These are phyloP conservation scores for Spea bombifrons DNA, from an alignment of 2,113 vertebrate genomes.

Conservation along the genomic window DNA sequence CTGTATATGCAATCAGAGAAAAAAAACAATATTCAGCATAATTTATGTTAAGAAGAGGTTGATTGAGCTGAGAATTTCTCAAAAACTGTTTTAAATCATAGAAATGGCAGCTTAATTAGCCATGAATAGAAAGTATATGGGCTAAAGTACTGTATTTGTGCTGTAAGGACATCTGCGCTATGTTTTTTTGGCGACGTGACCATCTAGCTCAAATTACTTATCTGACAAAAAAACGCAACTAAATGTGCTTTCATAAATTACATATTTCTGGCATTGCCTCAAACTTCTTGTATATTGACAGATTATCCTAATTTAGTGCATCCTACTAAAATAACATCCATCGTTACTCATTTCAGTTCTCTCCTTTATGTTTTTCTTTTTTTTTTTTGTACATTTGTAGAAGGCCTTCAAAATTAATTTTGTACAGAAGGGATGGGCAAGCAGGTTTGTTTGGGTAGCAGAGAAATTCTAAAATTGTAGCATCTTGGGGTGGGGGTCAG, in stretches of 20 bases:
- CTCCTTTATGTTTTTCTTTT: not conserved
- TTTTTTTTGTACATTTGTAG: not conserved
- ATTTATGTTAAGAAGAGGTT: conserved; percentile 42
- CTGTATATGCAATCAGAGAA: conserved; percentile 4
- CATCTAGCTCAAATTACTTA: conserved; percentile 14
- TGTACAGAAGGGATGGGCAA: not conserved
- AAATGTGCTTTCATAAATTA: conserved; percentile 7
- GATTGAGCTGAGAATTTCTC: conserved; percentile 40
- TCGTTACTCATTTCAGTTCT: not conserved
- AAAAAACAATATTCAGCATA: conserved; percentile 32
- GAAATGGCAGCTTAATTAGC: conserved; percentile 42
- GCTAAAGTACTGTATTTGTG: conserved; percentile 26
- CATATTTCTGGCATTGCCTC: conserved; percentile 1
- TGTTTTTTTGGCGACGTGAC: conserved; percentile 16
- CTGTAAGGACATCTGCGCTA: conserved; percentile 20
- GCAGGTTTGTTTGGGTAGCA: too few relatives aligned
- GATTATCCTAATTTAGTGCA: not conserved
- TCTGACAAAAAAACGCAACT: conserved; percentile 15
- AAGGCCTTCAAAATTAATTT: not conserved
- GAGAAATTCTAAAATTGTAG: too few relatives aligned
- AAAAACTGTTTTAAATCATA: conserved; percentile 40
- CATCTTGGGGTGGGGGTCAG: too few relatives aligned
- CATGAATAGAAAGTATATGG: conserved; percentile 29
- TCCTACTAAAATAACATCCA: not conserved
- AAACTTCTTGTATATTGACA: not conserved